Conservation (phyloP, 2,888 invertebrate species). For the Allophyes oxyacanthae region DNA sequence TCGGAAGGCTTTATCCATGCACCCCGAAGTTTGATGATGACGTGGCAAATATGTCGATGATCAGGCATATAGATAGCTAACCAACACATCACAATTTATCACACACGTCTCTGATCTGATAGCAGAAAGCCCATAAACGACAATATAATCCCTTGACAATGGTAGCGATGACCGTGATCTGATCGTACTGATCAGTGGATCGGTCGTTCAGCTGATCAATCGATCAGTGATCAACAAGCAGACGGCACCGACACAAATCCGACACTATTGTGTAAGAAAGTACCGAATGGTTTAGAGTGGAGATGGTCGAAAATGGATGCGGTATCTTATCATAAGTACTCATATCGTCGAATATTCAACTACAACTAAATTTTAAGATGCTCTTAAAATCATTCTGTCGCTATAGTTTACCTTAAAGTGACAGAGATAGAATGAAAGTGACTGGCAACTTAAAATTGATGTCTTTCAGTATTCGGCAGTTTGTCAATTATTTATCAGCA, state of each 20-base stretch:
- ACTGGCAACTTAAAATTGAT: too few species aligned
- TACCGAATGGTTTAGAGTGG: background rate
- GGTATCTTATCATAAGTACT: slow-evolving; percentile 7
- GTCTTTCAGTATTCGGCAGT: too few species aligned
- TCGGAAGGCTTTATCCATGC: too few species aligned
- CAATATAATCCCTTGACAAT: slow-evolving; percentile 37
- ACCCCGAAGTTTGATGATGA: background rate
- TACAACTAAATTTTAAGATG: too few species aligned
- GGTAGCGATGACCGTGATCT: slow-evolving; percentile 42
- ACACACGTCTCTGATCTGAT: slow-evolving; percentile 6
- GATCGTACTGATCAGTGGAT: slow-evolving; percentile 26
- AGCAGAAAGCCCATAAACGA: slow-evolving; percentile 21
- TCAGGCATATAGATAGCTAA: background rate
- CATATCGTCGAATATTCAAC: too few species aligned
- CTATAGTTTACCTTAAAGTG: too few species aligned
- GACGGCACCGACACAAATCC: slow-evolving; percentile 45
- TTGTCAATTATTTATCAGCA: too few species aligned
- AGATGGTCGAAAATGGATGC: slow-evolving; percentile 15
- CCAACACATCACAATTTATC: slow-evolving; percentile 2
- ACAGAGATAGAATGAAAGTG: too few species aligned
- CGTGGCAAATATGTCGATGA: background rate
- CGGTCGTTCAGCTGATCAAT: slow-evolving; percentile 30
- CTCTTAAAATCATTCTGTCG: too few species aligned
- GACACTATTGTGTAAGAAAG: slow-evolving; percentile 36
- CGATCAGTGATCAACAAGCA: slow-evolving; percentile 27